Evolutionary conservation across 2,113 vertebrate species (phyloP), one percentile per base, ranked within the genome.

Genomic region (cat (Felis catus)): DNA sequence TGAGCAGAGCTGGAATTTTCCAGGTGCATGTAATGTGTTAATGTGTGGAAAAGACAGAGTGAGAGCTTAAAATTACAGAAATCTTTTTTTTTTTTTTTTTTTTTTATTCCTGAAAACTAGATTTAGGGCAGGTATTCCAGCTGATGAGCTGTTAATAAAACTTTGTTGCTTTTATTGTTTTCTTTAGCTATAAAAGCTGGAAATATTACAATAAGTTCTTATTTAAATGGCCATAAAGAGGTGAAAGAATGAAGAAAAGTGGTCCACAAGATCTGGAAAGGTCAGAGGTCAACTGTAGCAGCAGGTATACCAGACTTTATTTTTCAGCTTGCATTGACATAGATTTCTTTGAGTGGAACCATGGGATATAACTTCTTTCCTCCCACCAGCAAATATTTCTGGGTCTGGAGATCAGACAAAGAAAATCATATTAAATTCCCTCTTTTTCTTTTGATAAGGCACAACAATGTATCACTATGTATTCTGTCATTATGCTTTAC

Each of bases 181-280:
- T 95, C 78, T 92, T 81, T 93, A 84, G 58, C 68, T 68, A 82
- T 91, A 86, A 88, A 95, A 92, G 25, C 27, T 94, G 84, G 80
- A 66, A 95, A 90, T 89, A 93, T 51, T 33, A 73, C 51, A 91
- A 31, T 78, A 21, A 48, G 36, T 19, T 97, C n/a, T 55, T 66
- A 96, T 93, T 94, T 97, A 95, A 97, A 93, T 87, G 48, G 25
- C n/a, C 55, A 74, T 58, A 76, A 85, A 92, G 33, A 51, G 63
- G 39, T 91, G 63, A 91, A 90, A 76, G 25, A 92, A 70, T 83
- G 48, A 96, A 87, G 25, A 87, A 87, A 94, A 94, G 53, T 96
- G 53, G 41, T n/a, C 33, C 51, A 61, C 33, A 74, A 85, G 41
- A 79, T 90, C 91, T 96, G 39, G 33, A 81, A 93, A 95, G 65